Evolutionary conservation across 2,888 invertebrate genomes (phyloP).

Genomic region (Ectemnius cavifrons): DNA sequence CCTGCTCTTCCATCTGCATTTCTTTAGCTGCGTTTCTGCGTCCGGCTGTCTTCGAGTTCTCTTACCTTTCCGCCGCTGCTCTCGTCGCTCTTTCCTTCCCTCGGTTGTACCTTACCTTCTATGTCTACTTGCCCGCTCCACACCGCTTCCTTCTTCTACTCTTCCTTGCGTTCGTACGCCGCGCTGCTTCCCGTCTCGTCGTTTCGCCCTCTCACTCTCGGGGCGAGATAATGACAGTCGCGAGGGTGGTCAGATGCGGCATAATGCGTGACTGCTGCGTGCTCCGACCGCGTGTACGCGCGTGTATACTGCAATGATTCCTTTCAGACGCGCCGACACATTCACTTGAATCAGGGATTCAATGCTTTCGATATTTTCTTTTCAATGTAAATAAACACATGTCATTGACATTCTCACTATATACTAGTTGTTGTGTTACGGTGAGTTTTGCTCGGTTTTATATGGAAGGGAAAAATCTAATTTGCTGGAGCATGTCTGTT

Average conservation of each 20-base stretch:
- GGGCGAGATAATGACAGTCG: conserved; percentile 66
- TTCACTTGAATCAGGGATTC: conserved; percentile 1
- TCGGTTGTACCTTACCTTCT: neutral
- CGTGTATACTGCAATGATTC: neutral
- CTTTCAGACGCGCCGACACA: neutral
- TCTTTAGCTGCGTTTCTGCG: conserved; percentile 22
- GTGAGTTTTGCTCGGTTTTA: no score
- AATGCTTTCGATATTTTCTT: neutral
- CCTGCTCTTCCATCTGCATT: conserved; percentile 6
- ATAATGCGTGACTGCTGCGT: conserved; percentile 55
- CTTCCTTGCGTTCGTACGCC: neutral
- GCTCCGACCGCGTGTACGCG: neutral
- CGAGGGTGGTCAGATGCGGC: conserved; percentile 61
- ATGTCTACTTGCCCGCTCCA: neutral
- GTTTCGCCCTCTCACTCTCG: neutral
- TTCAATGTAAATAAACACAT: neutral
- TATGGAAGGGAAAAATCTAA: neutral
- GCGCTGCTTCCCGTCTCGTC: conserved; percentile 1
- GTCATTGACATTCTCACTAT: no score
- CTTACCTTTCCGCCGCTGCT: conserved; percentile 8
- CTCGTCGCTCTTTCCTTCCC: conserved; percentile 21
- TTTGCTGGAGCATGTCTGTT: neutral
- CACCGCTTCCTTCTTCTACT: conserved; percentile 11
- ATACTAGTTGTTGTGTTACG: no score
- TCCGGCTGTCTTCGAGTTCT: neutral